Evolutionary conservation across 2,113 vertebrate species (phyloP), one percentile per base, ranked within the genome.

Genomic region (Xenopus borealis): DNA sequence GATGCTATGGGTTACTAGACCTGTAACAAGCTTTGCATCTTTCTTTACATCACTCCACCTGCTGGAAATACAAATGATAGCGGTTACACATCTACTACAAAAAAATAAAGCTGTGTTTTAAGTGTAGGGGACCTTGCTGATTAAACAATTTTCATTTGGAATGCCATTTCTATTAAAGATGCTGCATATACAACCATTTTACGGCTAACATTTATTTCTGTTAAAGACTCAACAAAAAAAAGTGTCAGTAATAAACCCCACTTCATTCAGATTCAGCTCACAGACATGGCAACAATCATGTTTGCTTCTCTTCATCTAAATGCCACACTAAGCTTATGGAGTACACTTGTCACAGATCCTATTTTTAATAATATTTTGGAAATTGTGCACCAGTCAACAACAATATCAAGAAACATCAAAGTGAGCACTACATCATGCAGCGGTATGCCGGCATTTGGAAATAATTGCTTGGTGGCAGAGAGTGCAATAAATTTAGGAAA

Each of bases 391-490:
- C 40, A 46, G 33, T 66, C 72, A 74, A 74, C 71, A 65, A 58
- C 61, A 27, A 7, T 14, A 74, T 59, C 66, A 57, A 74, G 72
- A 59, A 47, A 19, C 52, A 46, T 10, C 57, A 61, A 74, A 74
- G 63, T 59, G 72, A 23, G 19, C 50, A 23, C 52, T 66, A 66
- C 63, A 66, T 74, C 72, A 74, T 23, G 63, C 63, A 47, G 53
- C 14, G 72, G 59, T 74, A 57, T 57, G 62, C 50, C 16, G 18
- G 52, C 66, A 74, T 63, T 74, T 74, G 62, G 14, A 74, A 74
- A 65, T 72, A 74, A 74, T 74, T 74, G 72, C 53, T 74, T 46
- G 65, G 72, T 74, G 72, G 63, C 63, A 74, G 55, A 58, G 63
- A 58, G 52, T 27, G 14, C 63, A 74, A 74, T 64, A 74, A 74